A percentile compares a stretch with the other conserved stretches of the same genome.
phyloP scores from a whole-genome alignment of 2,113 vertebrate species.

The Lepus americanus region DNA sequence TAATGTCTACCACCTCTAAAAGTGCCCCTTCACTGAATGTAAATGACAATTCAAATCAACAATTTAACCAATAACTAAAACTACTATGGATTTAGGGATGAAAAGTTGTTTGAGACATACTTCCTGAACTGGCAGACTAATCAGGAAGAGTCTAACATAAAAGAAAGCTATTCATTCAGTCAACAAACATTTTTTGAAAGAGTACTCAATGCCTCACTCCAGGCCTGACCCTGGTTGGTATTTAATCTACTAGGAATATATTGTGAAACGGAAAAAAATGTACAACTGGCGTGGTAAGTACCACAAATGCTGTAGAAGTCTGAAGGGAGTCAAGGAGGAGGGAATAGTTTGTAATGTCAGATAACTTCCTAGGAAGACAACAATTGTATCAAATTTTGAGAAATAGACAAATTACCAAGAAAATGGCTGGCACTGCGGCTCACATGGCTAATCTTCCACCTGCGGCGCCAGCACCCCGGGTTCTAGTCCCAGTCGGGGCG shows the following conservation, averaged over 20 bases:
- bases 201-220: neutral
- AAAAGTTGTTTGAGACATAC: slow-evolving; percentile 27
- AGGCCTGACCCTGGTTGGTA: neutral
- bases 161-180: slow-evolving; percentile 34
- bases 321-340: neutral
- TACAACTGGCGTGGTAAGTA: neutral
- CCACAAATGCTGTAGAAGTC: neutral
- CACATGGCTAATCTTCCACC: no score
- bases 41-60: slow-evolving; percentile 1
- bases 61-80: neutral
- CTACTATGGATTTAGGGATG: neutral
- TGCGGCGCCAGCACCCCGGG: no score
- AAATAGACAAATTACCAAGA: neutral
- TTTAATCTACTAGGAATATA: slow-evolving; percentile 5
- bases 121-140: neutral
- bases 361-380: neutral
- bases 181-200: slow-evolving; percentile 6
- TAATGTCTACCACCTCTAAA: neutral
- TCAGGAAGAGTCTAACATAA: slow-evolving; percentile 33
- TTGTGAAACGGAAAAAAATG: neutral
- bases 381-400: neutral
- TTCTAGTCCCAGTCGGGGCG: no score
- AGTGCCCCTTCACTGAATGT: neutral
- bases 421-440: neutral
- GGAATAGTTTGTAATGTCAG: neutral